These are phyloP conservation scores for Macrochelys suwanniensis DNA, from an alignment of 2,797 vertebrate species.

Conservation along the genomic window DNA sequence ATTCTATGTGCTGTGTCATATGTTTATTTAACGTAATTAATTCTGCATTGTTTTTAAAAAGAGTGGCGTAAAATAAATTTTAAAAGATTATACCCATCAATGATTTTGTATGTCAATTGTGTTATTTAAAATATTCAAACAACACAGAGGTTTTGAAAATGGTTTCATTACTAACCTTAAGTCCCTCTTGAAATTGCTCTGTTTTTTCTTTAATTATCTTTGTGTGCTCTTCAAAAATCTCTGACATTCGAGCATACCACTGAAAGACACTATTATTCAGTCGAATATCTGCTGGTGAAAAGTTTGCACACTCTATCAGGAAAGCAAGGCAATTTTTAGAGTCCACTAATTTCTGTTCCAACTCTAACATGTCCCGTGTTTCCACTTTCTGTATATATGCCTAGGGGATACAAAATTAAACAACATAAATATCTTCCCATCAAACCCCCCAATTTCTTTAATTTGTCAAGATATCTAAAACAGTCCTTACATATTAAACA, in stretches of 20 bases:
- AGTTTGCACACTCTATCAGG: slow-evolving; percentile 84
- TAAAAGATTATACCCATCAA: background rate
- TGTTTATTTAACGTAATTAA: background rate
- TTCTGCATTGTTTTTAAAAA: background rate
- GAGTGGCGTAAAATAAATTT: background rate
- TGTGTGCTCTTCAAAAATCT: slow-evolving; percentile 86
- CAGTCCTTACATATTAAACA: background rate
- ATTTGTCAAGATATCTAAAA: background rate
- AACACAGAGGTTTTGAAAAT: background rate
- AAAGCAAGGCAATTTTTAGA: slow-evolving; percentile 83
- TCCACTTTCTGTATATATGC: slow-evolving; percentile 83
- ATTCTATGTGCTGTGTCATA: background rate
- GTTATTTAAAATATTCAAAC: background rate
- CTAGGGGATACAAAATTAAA: slow-evolving; percentile 71
- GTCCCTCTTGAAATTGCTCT: slow-evolving; percentile 85
- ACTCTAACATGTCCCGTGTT: slow-evolving; percentile 80
- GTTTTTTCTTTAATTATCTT: slow-evolving; percentile 86
- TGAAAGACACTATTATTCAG: slow-evolving; percentile 86
- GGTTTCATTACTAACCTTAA: slow-evolving; percentile 82
- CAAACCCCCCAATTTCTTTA: background rate
- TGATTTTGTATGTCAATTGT: background rate
- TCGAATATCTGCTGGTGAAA: slow-evolving; percentile 84
- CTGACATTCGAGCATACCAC: slow-evolving; percentile 88
- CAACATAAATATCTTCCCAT: background rate
- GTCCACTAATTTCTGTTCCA: slow-evolving; percentile 84